phyloP scores from a whole-genome alignment of 2,888 invertebrate species.

The Marasmarcha lunaedactyla region DNA sequence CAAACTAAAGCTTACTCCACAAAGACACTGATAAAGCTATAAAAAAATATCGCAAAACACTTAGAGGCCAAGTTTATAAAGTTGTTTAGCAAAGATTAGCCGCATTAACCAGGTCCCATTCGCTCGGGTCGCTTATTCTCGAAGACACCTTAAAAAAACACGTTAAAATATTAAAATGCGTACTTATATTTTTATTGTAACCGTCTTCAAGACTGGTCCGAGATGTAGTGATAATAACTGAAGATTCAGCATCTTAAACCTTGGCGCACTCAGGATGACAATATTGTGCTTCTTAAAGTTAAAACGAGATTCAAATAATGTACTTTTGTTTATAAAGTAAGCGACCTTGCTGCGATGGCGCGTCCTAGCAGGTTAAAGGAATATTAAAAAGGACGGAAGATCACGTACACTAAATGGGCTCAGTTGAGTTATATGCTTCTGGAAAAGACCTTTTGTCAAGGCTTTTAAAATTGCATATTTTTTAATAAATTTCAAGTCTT shows the following conservation, averaged over 20 bases:
- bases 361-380: background rate
- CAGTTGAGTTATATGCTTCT: too few species aligned
- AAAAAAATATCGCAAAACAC: background rate
- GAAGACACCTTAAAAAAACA: slow-evolving; percentile 32
- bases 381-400: slow-evolving; percentile 1
- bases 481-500: too few species aligned
- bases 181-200: too few species aligned
- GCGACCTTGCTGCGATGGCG: background rate
- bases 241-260: slow-evolving; percentile 7
- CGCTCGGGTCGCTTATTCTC: slow-evolving; percentile 31
- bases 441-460: too few species aligned
- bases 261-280: slow-evolving; percentile 4
- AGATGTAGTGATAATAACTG: slow-evolving; percentile 2
- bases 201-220: slow-evolving; percentile 2
- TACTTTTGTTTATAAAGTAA: background rate
- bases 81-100: background rate
- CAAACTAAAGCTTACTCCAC: too few species aligned
- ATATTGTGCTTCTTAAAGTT: slow-evolving; percentile 3
- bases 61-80: background rate
- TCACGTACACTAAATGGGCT: background rate
- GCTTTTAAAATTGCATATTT: too few species aligned
- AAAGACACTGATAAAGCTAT: too few species aligned
- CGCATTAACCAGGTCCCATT: slow-evolving; percentile 3
- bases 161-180: slow-evolving; percentile 44
- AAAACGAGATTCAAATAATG: background rate